A percentile compares a stretch with the other conserved stretches of the same genome.
phyloP scores from a whole-genome alignment of 2,888 invertebrate genomes.

The Machimus atricapillus region DNA sequence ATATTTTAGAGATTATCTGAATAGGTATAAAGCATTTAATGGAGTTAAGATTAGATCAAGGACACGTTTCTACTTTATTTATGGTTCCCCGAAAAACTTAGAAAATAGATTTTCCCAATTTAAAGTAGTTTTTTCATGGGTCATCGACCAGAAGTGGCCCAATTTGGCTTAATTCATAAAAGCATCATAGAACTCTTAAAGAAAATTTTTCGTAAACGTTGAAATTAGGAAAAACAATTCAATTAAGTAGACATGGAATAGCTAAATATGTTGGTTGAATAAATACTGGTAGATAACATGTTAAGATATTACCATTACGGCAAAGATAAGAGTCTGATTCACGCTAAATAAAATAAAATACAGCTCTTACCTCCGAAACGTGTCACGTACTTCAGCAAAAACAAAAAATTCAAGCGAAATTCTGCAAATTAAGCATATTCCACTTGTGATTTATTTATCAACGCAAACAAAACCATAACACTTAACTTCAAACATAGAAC shows the following conservation, averaged over 20 bases:
- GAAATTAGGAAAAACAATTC: too few relatives aligned
- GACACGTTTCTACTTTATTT: background rate
- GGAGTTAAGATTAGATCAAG: background rate
- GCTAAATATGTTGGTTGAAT: too few relatives aligned
- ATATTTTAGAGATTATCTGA: background rate
- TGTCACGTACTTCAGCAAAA: background rate
- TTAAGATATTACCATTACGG: background rate
- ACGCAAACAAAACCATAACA: background rate
- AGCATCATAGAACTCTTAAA: too few relatives aligned
- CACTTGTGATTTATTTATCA: background rate
- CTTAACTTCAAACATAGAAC: background rate
- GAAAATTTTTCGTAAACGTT: too few relatives aligned
- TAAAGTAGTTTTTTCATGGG: too few relatives aligned
- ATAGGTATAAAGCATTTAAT: background rate
- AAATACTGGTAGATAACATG: background rate
- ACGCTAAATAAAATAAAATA: background rate
- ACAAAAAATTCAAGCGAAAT: background rate
- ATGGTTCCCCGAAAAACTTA: background rate
- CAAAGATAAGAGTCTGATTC: background rate
- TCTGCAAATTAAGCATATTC: background rate
- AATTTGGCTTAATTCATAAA: too few relatives aligned
- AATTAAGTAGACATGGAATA: too few relatives aligned
- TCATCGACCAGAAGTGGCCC: too few relatives aligned
- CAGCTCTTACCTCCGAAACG: background rate
- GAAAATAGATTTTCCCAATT: background rate